phyloP scores from a whole-genome alignment of 2,113 vertebrate genomes.

The Notothenia coriiceps region DNA sequence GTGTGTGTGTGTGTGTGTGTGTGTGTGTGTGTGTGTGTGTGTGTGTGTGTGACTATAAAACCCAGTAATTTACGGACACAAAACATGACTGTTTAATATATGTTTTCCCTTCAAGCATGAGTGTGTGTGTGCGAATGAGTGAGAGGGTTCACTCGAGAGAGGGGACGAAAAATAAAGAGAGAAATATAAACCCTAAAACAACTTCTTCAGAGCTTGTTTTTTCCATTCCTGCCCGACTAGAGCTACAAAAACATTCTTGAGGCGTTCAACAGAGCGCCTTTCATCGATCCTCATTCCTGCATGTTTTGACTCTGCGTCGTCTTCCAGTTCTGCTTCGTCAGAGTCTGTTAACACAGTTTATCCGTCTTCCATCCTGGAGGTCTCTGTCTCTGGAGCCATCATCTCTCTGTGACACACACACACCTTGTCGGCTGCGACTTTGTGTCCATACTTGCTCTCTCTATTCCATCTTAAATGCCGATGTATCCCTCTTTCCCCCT shows the following conservation, averaged over 20 bases:
- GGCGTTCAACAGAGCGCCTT: constrained; percentile 47
- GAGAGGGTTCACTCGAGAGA: constrained; percentile 37
- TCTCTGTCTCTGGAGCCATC: constrained; percentile 33
- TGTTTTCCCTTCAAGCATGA: constrained; percentile 57
- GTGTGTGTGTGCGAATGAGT: constrained; percentile 46
- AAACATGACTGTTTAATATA: constrained; percentile 64
- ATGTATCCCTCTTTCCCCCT: constrained; percentile 26
- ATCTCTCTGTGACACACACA: constrained; percentile 26
- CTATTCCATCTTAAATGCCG: constrained; percentile 31
- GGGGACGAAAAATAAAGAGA: constrained; percentile 53
- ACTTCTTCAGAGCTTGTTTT: constrained; percentile 35
- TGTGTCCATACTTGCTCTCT: constrained; percentile 55
- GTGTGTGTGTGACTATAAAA: constrained; percentile 49
- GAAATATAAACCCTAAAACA: constrained; percentile 60
- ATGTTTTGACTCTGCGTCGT: constrained; percentile 68
- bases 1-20: constrained; percentile 1
- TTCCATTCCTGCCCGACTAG: constrained; percentile 30
- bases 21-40: constrained; percentile 14
- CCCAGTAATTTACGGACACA: constrained; percentile 55
- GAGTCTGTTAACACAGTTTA: constrained; percentile 50
- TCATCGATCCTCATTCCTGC: constrained; percentile 19
- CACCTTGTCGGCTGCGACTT: constrained; percentile 14
- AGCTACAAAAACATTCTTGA: constrained; percentile 59
- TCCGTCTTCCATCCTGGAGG: constrained; percentile 30
- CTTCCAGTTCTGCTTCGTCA: constrained; percentile 59